Percentiles rank a stretch among this genome's conserved stretches.
These are phyloP conservation scores for Pristionchus mayeri DNA, from an alignment of 2,888 invertebrate species.

Conservation along the genomic window DNA sequence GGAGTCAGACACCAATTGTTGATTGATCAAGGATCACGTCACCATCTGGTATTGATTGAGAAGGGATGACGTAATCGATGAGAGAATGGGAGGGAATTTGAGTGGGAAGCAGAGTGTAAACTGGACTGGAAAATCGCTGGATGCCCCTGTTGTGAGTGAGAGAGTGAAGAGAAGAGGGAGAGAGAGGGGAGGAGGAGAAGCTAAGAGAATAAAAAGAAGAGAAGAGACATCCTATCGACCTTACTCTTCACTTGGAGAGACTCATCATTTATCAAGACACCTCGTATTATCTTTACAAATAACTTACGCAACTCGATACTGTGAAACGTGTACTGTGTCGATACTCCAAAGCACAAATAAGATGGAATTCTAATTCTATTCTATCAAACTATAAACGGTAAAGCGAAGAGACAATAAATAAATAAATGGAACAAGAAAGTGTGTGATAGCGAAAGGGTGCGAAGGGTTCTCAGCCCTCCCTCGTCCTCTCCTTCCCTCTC, in stretches of 20 bases:
- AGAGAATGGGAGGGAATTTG: slow-evolving; percentile 26
- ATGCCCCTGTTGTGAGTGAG: slow-evolving; percentile 35
- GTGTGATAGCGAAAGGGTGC: neutral
- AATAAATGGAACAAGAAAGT: slow-evolving; percentile 21
- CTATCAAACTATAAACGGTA: neutral
- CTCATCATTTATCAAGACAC: slow-evolving; percentile 40
- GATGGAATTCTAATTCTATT: neutral
- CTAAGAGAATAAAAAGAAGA: slow-evolving; percentile 27
- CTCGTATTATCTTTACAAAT: slow-evolving; percentile 29
- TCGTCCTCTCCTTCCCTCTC: neutral
- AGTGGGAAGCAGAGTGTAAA: slow-evolving; percentile 43
- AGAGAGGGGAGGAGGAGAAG: slow-evolving; percentile 31
- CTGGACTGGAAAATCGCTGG: slow-evolving; percentile 34
- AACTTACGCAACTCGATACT: neutral
- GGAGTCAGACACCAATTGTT: slow-evolving; percentile 37
- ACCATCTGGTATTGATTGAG: neutral
- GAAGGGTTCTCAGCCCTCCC: neutral
- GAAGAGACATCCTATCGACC: slow-evolving; percentile 14
- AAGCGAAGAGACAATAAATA: neutral
- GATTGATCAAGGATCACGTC: neutral
- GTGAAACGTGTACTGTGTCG: neutral
- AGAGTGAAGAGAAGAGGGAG: slow-evolving; percentile 15
- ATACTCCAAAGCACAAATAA: slow-evolving; percentile 21
- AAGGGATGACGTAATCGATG: neutral
- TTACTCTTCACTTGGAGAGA: neutral